phyloP scores from a whole-genome alignment of 2,888 invertebrate species.

The Sminthurinus aureus region DNA sequence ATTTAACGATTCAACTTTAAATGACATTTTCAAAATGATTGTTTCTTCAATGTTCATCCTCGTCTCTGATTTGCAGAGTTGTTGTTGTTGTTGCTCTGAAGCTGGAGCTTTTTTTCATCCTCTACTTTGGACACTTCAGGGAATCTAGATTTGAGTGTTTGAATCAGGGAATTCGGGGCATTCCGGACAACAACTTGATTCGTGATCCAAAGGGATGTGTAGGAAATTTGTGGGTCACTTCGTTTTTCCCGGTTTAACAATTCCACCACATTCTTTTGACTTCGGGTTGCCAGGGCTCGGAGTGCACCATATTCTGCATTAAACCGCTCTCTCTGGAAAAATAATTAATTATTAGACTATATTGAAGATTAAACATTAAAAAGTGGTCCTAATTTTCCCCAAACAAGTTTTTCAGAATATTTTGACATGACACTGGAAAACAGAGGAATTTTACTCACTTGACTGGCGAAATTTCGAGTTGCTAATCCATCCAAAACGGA shows the following conservation, averaged over 20 bases:
- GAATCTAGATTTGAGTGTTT: neutral
- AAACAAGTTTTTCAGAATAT: no score
- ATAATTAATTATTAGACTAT: no score
- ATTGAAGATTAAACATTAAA: no score
- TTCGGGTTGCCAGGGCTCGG: neutral
- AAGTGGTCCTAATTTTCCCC: no score
- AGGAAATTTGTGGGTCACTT: neutral
- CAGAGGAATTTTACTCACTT: no score
- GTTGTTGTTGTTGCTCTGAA: neutral
- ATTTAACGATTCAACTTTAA: neutral
- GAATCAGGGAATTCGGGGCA: neutral
- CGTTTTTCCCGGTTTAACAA: neutral
- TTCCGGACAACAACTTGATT: neutral
- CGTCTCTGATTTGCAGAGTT: no score
- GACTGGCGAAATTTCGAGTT: neutral
- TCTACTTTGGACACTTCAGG: neutral
- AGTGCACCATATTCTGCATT: neutral
- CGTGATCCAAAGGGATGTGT: neutral
- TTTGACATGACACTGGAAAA: no score
- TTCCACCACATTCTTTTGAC: neutral
- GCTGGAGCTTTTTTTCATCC: neutral
- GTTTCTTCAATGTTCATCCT: neutral
- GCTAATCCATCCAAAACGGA: neutral
- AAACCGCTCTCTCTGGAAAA: neutral
- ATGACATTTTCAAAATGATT: no score